Evolutionary conservation across 2,888 invertebrate genomes (phyloP).

Genomic region (Orthosia cruda): DNA sequence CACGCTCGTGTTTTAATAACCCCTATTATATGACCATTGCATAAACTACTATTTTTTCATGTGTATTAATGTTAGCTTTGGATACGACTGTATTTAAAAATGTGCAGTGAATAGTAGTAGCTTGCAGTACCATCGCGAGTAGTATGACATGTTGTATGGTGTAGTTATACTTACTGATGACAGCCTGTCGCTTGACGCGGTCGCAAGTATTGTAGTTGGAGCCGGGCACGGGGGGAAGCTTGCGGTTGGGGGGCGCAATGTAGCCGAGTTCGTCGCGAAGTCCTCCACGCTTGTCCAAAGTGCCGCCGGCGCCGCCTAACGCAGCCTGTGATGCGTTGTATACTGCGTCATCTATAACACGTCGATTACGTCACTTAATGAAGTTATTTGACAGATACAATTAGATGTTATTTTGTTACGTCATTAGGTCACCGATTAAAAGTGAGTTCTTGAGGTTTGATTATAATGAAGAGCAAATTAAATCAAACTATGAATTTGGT

Average conservation of each 20-base stretch:
- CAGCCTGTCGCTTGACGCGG: conserved; percentile 98
- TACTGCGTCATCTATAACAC: conserved; percentile 95
- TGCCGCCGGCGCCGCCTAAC: conserved; percentile 93
- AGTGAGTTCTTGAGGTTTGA: conserved; percentile 21
- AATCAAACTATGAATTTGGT: conserved; percentile 75
- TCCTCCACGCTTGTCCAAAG: conserved; percentile 96
- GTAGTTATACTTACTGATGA: conserved; percentile 94
- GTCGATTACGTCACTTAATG: neutral
- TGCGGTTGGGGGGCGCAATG: conserved; percentile 98
- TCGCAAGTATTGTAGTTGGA: conserved; percentile 98
- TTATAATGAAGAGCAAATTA: conserved; percentile 74
- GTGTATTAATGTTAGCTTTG: neutral
- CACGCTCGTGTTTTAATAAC: too few relatives aligned
- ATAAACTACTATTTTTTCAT: too few relatives aligned
- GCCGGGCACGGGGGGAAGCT: conserved; percentile 97
- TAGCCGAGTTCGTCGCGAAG: conserved; percentile 97
- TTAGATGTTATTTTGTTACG: conserved; percentile 3
- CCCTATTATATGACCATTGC: too few relatives aligned
- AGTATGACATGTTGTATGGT: neutral
- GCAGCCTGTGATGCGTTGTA: conserved; percentile 96
- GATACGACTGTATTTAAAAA: conserved; percentile 21
- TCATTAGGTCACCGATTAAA: conserved; percentile 39
- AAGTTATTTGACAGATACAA: neutral
- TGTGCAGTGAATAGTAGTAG: neutral
- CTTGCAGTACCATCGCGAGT: neutral